These are phyloP conservation scores for Rhagologus leucostigma DNA, from an alignment of 2,113 vertebrate species.

Conservation along the genomic window DNA sequence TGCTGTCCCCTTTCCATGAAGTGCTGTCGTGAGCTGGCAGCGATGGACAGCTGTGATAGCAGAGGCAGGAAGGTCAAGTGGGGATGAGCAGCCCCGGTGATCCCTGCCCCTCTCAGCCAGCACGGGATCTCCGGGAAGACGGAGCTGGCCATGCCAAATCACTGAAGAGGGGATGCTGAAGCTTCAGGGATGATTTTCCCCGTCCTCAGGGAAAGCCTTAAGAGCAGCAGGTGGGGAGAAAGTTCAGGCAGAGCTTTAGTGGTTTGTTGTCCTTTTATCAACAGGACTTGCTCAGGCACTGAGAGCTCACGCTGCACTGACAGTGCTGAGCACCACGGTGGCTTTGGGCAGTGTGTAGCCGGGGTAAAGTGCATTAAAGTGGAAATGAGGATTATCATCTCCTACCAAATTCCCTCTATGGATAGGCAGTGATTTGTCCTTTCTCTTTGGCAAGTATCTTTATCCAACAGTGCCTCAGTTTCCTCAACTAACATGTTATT, in stretches of 20 bases:
- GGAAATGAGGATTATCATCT: not conserved
- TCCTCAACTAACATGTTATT: not conserved
- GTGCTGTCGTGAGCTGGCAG: not conserved
- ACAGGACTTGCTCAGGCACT: rapidly evolving
- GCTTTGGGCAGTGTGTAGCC: not conserved
- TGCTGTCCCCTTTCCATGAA: not conserved
- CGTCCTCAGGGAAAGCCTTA: not conserved
- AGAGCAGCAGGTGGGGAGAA: not conserved
- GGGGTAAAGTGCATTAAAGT: not conserved
- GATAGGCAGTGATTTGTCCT: rapidly evolving
- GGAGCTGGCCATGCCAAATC: rapidly evolving
- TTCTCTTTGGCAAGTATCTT: not conserved
- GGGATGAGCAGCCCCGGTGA: not conserved
- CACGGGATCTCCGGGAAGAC: rapidly evolving
- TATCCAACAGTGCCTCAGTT: not conserved
- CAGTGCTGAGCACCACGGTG: rapidly evolving
- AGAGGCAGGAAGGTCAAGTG: not conserved
- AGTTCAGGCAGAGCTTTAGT: not conserved
- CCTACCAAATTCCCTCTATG: not conserved
- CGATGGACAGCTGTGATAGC: rapidly evolving
- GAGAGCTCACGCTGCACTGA: rapidly evolving
- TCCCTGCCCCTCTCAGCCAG: not conserved
- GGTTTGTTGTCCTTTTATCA: not conserved
- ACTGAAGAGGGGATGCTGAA: not conserved
- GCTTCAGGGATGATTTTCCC: rapidly evolving